Evolutionary conservation across 2,113 vertebrate genomes (phyloP).

Genomic region (Spea multiplicata): DNA sequence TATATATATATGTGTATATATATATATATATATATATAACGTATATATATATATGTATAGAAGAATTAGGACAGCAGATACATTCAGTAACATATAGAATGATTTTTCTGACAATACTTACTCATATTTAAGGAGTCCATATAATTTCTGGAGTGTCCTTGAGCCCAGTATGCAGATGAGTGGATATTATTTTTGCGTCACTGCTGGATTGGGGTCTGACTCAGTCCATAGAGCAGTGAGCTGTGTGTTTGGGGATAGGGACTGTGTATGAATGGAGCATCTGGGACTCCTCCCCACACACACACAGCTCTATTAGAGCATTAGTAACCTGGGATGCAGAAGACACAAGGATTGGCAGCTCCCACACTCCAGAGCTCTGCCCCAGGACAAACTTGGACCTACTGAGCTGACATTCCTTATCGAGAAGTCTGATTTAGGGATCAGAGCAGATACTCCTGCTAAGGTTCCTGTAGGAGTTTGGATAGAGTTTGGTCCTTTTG

Average conservation of each 20-base stretch:
- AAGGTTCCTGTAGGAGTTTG: slow-evolving; percentile 58
- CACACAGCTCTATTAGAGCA: slow-evolving; percentile 81
- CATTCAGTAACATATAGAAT: too few species aligned
- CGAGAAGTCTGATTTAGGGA: background rate
- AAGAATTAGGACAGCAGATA: too few species aligned
- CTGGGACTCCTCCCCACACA: slow-evolving; percentile 76
- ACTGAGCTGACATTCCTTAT: background rate
- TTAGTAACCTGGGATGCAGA: slow-evolving; percentile 73
- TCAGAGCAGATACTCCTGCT: slow-evolving; percentile 50
- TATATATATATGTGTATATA: too few species aligned
- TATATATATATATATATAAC: background rate
- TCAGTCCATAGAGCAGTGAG: slow-evolving; percentile 9
- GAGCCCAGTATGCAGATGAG: background rate
- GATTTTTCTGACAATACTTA: too few species aligned
- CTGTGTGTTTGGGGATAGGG: background rate
- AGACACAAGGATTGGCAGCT: slow-evolving; percentile 73
- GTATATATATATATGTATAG: too few species aligned
- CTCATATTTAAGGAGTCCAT: background rate
- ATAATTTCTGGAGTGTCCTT: background rate
- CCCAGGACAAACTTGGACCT: slow-evolving; percentile 16
- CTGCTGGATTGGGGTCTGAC: background rate
- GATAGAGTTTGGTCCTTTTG: slow-evolving; percentile 15
- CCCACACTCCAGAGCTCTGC: slow-evolving; percentile 55
- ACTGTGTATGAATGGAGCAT: slow-evolving; percentile 27
- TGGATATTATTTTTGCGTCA: slow-evolving; percentile 1